Percentiles rank a stretch among this genome's conserved stretches.
These are phyloP conservation scores for Gambelia wislizenii DNA, from an alignment of 2,797 vertebrate species.

Conservation along the genomic window DNA sequence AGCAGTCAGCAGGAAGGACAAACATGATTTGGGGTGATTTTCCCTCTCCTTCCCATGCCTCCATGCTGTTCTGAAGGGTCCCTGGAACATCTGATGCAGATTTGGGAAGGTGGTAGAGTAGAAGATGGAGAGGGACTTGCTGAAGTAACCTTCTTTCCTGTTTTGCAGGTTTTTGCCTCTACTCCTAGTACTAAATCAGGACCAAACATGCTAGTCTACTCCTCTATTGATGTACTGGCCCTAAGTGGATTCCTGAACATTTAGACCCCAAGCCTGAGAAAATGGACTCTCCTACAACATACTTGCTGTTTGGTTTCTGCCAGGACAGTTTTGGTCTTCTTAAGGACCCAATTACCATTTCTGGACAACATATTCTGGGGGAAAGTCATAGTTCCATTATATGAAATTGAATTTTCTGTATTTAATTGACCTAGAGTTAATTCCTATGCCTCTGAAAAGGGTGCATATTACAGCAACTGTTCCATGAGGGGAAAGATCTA, in stretches of 20 bases:
- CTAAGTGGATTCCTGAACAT: not conserved
- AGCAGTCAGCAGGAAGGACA: not conserved
- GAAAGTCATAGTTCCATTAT: not conserved
- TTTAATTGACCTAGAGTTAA: constrained; percentile 5
- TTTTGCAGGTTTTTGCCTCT: not conserved
- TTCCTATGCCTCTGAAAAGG: not conserved
- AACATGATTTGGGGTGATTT: not conserved
- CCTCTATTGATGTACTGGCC: not conserved
- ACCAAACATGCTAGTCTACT: not conserved
- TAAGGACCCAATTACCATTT: not conserved
- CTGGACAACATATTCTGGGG: not conserved
- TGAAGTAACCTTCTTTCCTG: not conserved
- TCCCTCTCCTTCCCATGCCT: not conserved
- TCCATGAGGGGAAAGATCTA: constrained; percentile 4
- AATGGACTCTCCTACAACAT: not conserved
- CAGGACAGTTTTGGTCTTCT: not conserved
- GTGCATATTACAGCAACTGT: constrained; percentile 4
- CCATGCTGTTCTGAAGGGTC: not conserved
- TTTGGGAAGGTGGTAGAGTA: not conserved
- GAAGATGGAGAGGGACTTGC: not conserved
- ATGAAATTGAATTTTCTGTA: not conserved
- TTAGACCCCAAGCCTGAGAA: not conserved
- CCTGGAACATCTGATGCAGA: not conserved
- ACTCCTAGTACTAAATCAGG: not conserved
- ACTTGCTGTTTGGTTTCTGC: not conserved